Percentiles rank a stretch among this genome's conserved stretches.
Conservation (phyloP, 2,888 invertebrate species). For the Oxystoma pomonae region DNA sequence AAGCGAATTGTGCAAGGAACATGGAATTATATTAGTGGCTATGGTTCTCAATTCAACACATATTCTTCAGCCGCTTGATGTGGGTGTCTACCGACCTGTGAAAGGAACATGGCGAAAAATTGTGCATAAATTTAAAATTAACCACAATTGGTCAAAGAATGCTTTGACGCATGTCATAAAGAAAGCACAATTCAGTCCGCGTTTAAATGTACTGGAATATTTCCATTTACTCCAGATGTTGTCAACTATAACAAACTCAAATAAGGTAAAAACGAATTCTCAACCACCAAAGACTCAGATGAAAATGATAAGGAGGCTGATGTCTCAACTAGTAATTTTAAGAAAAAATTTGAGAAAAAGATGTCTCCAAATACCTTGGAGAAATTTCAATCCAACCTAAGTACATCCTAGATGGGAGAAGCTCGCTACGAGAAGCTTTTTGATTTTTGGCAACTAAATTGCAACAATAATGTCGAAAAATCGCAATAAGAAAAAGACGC, state of each 20-base stretch:
- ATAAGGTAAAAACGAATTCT: neutral
- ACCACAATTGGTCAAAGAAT: slow-evolving; percentile 28
- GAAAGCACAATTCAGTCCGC: neutral
- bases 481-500: neutral
- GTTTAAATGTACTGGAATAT: neutral
- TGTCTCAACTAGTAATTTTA: neutral
- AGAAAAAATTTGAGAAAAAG: neutral
- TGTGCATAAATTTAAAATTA: slow-evolving; percentile 26
- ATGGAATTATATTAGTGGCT: slow-evolving; percentile 38
- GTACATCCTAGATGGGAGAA: neutral
- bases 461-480: slow-evolving; percentile 4
- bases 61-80: slow-evolving; percentile 42
- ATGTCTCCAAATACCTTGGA: neutral
- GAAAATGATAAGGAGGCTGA: neutral
- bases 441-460: slow-evolving; percentile 6
- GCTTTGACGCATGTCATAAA: slow-evolving; percentile 22
- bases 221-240: neutral
- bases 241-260: neutral
- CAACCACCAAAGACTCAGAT: neutral
- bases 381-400: neutral
- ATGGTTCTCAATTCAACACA: slow-evolving; percentile 43
- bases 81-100: slow-evolving; percentile 39
- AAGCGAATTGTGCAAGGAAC: slow-evolving; percentile 41
- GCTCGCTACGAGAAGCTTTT: neutral
- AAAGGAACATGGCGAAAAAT: slow-evolving; percentile 36